phyloP scores from a whole-genome alignment of 2,888 invertebrate genomes.

The Andrena praecox region DNA sequence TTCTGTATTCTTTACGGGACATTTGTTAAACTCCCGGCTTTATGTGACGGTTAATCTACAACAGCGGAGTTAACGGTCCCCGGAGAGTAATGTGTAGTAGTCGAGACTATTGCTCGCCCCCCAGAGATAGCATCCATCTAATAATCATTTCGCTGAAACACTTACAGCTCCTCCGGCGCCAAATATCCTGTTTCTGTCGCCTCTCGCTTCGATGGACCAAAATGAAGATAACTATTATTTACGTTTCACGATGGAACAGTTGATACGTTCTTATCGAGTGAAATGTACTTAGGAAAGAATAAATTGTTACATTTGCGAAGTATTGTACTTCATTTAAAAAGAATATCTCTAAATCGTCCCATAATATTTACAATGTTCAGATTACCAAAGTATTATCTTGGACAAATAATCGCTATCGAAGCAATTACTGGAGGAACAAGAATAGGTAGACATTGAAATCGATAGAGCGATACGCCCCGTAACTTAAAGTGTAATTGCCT shows the following conservation, averaged over 20 bases:
- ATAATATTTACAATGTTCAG: not conserved
- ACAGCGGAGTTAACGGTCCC: slow-evolving; percentile 35
- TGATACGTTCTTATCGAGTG: not conserved
- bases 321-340: too few relatives aligned
- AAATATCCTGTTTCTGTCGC: not conserved
- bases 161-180: not conserved
- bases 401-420: not conserved
- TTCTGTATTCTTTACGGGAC: slow-evolving; percentile 50
- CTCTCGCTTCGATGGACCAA: not conserved
- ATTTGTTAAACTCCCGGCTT: slow-evolving; percentile 45
- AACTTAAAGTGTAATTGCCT: slow-evolving; percentile 23
- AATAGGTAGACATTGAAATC: slow-evolving; percentile 21
- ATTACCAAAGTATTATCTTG: not conserved
- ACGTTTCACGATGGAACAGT: not conserved
- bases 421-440: slow-evolving; percentile 23
- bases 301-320: too few relatives aligned
- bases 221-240: not conserved
- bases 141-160: slow-evolving; percentile 44
- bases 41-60: slow-evolving; percentile 57
- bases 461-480: slow-evolving; percentile 17
- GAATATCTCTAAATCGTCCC: too few relatives aligned
- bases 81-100: slow-evolving; percentile 39
- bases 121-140: slow-evolving; percentile 33
- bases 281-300: not conserved
- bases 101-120: slow-evolving; percentile 31